These are phyloP conservation scores for Macropus fuliginosus DNA, from an alignment of 2,797 vertebrate species.

Conservation along the genomic window DNA sequence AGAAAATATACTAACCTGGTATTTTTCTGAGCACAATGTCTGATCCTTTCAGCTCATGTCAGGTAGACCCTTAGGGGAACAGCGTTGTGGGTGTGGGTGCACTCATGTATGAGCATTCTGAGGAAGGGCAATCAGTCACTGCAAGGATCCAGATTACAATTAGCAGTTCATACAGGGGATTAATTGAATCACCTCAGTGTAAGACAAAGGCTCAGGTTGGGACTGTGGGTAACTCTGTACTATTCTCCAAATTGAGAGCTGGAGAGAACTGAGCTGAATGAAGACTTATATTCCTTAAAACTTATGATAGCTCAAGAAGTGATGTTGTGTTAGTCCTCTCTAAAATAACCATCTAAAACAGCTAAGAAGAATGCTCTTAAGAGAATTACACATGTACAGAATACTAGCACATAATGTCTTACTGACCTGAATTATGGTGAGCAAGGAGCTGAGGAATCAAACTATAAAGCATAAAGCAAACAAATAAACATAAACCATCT, in stretches of 20 bases:
- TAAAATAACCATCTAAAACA: constrained; percentile 29
- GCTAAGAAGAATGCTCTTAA: constrained; percentile 42
- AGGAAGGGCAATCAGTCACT: background rate
- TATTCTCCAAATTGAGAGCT: constrained; percentile 32
- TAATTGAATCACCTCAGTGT: background rate
- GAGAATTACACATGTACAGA: background rate
- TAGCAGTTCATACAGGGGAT: background rate
- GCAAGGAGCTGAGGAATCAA: constrained; percentile 17
- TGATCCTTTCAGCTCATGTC: background rate
- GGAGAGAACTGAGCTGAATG: constrained; percentile 38
- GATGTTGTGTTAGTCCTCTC: constrained; percentile 15
- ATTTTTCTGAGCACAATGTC: background rate
- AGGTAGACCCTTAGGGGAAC: background rate
- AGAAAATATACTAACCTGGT: background rate
- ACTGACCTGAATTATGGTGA: constrained; percentile 10
- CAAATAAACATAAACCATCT: constrained; percentile 47
- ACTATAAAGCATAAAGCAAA: constrained; percentile 51
- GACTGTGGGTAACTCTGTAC: background rate
- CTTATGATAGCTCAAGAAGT: constrained; percentile 44
- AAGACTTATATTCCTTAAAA: background rate
- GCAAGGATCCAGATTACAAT: constrained; percentile 9
- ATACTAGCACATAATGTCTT: constrained; percentile 10
- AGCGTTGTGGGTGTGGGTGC: background rate
- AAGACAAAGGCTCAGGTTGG: background rate
- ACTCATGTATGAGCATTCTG: background rate